Percentiles rank a stretch among this genome's conserved stretches.
phyloP scores from a whole-genome alignment of 2,888 invertebrate genomes.

The Apodemia hepburni region DNA sequence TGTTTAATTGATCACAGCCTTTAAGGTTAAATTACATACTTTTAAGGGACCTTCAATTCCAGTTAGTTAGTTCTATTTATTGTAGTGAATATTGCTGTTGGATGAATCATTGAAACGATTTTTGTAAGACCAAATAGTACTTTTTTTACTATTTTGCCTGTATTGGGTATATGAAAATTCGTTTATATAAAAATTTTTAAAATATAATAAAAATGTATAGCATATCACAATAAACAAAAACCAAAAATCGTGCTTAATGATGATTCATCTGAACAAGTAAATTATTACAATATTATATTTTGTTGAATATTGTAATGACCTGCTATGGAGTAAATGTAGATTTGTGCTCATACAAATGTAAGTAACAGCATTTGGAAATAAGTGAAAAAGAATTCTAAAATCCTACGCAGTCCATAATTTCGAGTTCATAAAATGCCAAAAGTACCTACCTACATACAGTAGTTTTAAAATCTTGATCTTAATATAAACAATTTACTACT shows the following conservation, averaged over 20 bases:
- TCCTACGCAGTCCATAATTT: slow-evolving; percentile 56
- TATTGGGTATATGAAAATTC: slow-evolving; percentile 64
- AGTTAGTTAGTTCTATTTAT: slow-evolving; percentile 78
- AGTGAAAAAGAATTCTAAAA: slow-evolving; percentile 68
- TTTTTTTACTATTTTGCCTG: slow-evolving; percentile 70
- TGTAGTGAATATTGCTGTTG: slow-evolving; percentile 69
- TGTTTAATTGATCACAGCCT: slow-evolving; percentile 69
- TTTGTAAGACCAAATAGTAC: slow-evolving; percentile 74
- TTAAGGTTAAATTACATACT: slow-evolving; percentile 72
- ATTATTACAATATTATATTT: slow-evolving; percentile 66
- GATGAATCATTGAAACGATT: slow-evolving; percentile 63
- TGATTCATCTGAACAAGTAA: slow-evolving; percentile 63
- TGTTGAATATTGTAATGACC: slow-evolving; percentile 60
- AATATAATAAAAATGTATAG: slow-evolving; percentile 72
- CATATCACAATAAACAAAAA: slow-evolving; percentile 64
- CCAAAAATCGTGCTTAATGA: slow-evolving; percentile 48
- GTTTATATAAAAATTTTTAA: slow-evolving; percentile 65
- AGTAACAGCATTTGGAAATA: slow-evolving; percentile 75
- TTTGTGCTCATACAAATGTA: slow-evolving; percentile 66
- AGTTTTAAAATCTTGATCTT: slow-evolving; percentile 61
- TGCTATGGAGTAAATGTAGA: slow-evolving; percentile 54
- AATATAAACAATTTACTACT: slow-evolving; percentile 63
- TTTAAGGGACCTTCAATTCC: slow-evolving; percentile 80
- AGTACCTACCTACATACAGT: slow-evolving; percentile 60
- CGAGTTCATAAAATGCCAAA: slow-evolving; percentile 59